Percentiles rank a stretch among this genome's conserved stretches.
Evolutionary conservation across 2,113 vertebrate species (phyloP).

Genomic region (Gallinago jamesoni): DNA sequence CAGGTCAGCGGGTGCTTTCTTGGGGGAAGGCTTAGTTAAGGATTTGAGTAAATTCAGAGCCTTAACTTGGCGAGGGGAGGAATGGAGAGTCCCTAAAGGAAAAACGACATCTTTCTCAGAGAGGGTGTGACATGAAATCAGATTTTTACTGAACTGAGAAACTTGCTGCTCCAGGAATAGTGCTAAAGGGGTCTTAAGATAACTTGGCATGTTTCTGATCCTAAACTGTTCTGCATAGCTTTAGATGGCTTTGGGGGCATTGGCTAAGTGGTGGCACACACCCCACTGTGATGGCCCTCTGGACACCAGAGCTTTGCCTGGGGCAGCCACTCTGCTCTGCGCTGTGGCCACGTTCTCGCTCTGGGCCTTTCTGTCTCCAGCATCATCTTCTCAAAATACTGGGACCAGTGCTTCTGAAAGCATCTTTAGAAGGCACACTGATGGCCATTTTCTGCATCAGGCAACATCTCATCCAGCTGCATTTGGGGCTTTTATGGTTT

Average conservation of each 20-base stretch:
- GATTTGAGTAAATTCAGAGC: neutral
- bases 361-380: neutral
- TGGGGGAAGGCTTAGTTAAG: neutral
- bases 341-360: neutral
- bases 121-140: neutral
- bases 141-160: neutral
- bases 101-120: neutral
- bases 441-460: neutral
- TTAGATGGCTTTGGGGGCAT: neutral
- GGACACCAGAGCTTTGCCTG: neutral
- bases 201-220: neutral
- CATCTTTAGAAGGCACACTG: neutral
- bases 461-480: neutral
- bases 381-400: neutral
- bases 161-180: neutral
- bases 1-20: neutral
- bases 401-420: neutral
- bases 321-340: rapidly evolving
- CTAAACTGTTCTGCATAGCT: neutral
- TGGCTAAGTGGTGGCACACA: neutral
- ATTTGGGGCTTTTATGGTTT: neutral
- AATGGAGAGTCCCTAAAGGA: neutral
- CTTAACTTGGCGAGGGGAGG: neutral
- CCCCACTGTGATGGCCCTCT: neutral
- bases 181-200: neutral